Conservation (phyloP, 2,797 vertebrate species). For the Galago senegalensis region DNA sequence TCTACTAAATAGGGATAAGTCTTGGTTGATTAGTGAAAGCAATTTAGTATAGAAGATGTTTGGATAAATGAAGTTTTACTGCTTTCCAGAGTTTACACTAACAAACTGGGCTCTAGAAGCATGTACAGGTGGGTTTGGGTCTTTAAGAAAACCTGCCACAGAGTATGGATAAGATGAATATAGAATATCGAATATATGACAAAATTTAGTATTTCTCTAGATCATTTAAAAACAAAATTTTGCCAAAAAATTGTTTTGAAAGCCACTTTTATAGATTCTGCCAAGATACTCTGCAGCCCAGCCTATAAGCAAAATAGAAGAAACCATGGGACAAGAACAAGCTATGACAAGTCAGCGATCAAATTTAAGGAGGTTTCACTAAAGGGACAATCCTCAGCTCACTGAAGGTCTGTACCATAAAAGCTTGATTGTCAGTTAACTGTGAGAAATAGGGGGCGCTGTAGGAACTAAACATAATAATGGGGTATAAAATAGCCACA, state of each 20-base stretch:
- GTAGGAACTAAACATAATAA: neutral
- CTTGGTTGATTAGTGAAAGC: constrained; percentile 80
- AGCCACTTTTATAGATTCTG: neutral
- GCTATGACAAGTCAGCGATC: neutral
- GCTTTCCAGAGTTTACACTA: constrained; percentile 41
- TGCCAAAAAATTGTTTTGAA: constrained; percentile 12
- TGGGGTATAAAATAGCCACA: neutral
- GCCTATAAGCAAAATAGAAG: neutral
- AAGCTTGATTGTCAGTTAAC: neutral
- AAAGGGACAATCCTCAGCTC: neutral
- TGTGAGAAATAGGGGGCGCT: neutral
- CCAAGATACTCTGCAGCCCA: neutral
- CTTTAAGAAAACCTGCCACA: neutral
- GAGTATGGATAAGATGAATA: neutral
- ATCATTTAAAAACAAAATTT: constrained; percentile 16
- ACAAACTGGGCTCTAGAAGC: neutral
- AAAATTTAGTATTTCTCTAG: neutral
- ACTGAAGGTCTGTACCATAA: too few species aligned
- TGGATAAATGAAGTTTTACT: constrained; percentile 62
- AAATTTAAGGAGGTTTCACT: neutral
- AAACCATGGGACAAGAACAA: neutral
- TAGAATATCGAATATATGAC: neutral
- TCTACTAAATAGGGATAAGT: constrained; percentile 77
- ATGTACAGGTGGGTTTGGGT: fast-evolving
- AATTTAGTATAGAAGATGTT: constrained; percentile 68